phyloP scores from a whole-genome alignment of 2,797 vertebrate genomes.

The Onychomys leucogaster region DNA sequence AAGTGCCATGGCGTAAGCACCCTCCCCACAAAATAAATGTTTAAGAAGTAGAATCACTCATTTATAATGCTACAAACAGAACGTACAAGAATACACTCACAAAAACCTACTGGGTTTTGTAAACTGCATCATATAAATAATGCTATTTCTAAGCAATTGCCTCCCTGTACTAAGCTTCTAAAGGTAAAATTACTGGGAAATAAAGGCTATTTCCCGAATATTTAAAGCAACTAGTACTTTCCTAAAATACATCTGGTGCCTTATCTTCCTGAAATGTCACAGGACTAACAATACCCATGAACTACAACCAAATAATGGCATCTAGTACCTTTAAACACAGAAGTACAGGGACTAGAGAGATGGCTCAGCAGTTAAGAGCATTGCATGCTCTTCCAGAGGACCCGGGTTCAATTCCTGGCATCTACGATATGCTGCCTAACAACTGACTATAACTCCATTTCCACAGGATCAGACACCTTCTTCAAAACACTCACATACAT shows the following conservation, averaged over 20 bases:
- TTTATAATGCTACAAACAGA: not conserved
- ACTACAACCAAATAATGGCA: not conserved
- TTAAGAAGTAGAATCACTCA: not conserved
- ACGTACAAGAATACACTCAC: not conserved
- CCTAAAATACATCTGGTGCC: not conserved
- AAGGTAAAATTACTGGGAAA: conserved; percentile 47
- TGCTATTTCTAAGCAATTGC: not conserved
- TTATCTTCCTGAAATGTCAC: not conserved
- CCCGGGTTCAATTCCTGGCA: not conserved
- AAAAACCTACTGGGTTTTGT: not conserved
- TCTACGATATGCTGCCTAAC: not conserved
- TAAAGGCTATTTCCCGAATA: not conserved
- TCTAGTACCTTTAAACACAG: not conserved
- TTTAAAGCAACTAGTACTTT: not conserved
- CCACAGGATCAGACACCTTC: not conserved
- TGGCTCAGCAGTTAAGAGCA: not conserved
- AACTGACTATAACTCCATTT: not conserved
- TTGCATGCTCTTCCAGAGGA: not conserved
- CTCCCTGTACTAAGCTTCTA: not conserved
- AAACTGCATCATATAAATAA: not conserved
- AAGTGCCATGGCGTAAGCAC: no score
- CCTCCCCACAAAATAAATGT: not conserved
- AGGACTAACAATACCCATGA: not conserved
- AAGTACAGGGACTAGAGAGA: not conserved
- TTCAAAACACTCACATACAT: not conserved